Percentiles rank a stretch among this genome's conserved stretches.
Evolutionary conservation across 2,888 invertebrate species (phyloP).

Genomic region (Aleiodes testaceus): DNA sequence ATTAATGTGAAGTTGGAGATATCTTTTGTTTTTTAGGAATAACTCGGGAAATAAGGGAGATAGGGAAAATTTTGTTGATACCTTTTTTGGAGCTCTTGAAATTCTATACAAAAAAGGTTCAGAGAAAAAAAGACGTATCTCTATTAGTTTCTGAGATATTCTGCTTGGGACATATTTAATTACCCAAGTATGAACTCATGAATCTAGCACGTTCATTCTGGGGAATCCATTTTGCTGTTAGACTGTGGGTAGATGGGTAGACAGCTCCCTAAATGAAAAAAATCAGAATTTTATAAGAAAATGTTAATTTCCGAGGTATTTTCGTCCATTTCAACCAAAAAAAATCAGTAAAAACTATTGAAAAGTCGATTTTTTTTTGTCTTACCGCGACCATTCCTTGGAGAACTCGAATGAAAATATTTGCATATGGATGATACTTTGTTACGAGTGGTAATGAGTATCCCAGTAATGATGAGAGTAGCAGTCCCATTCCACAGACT

Average conservation of each 20-base stretch:
- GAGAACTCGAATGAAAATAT: slow-evolving; percentile 78
- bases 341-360: too few species aligned
- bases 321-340: too few species aligned
- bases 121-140: too few species aligned
- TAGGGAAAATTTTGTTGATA: too few species aligned
- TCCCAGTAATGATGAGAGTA: slow-evolving; percentile 78
- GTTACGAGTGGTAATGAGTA: slow-evolving; percentile 80
- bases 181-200: slow-evolving; percentile 78
- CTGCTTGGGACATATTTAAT: too few species aligned
- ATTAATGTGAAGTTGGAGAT: background rate
- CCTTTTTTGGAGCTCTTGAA: too few species aligned
- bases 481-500: slow-evolving; percentile 81
- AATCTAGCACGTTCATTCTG: slow-evolving; percentile 85
- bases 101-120: too few species aligned
- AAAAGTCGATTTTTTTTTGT: slow-evolving; percentile 55
- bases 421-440: slow-evolving; percentile 75
- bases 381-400: slow-evolving; percentile 82
- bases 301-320: too few species aligned
- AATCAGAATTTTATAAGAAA: too few species aligned
- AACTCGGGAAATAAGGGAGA: too few species aligned
- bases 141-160: too few species aligned
- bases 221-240: slow-evolving; percentile 90
- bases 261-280: slow-evolving; percentile 75
- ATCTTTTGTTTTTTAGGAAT: background rate
- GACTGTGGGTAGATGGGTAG: slow-evolving; percentile 86